Conservation (phyloP, 2,888 invertebrate genomes). For the Amaurobius ferox region DNA sequence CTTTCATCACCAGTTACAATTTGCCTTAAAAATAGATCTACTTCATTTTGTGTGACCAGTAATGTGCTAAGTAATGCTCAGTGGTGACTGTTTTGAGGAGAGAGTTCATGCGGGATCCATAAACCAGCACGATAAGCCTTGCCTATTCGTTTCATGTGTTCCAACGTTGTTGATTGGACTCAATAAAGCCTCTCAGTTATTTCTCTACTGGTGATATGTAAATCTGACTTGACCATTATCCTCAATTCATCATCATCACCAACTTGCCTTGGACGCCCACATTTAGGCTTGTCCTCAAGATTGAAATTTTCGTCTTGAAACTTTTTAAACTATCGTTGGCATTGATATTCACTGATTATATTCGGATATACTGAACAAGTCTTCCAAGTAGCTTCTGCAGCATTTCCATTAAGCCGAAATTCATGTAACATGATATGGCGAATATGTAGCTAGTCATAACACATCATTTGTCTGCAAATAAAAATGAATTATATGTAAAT, state of each 20-base stretch:
- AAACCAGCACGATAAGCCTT: neutral
- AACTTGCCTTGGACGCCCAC: too few species aligned
- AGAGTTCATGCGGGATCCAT: neutral
- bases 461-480: neutral
- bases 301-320: constrained; percentile 5
- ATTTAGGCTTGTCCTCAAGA: constrained; percentile 6
- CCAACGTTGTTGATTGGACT: too few species aligned
- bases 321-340: neutral
- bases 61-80: neutral
- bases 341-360: neutral
- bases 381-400: too few species aligned
- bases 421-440: neutral
- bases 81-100: neutral
- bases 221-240: neutral
- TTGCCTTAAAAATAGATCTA: neutral
- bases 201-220: neutral
- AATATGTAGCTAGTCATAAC: neutral
- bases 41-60: neutral
- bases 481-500: neutral
- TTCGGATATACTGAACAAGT: neutral
- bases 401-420: neutral
- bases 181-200: neutral
- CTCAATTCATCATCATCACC: neutral
- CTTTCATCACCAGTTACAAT: neutral
- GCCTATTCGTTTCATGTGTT: neutral